phyloP scores from a whole-genome alignment of 1,140 invertebrate genomes.

The Drosophila sucinea region DNA sequence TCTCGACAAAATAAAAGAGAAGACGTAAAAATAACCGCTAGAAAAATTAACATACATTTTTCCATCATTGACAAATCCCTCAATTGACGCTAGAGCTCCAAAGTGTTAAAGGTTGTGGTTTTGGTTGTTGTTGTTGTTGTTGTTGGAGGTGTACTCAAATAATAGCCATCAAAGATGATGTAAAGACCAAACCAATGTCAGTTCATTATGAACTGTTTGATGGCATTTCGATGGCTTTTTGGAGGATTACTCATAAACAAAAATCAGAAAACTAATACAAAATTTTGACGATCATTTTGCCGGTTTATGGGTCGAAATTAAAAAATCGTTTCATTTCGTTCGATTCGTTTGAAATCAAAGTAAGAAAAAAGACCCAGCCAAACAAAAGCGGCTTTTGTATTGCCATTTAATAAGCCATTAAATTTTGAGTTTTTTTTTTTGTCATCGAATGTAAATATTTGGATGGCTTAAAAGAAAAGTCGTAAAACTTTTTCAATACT shows the following conservation, averaged over 20 bases:
- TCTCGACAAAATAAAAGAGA: conserved; percentile 9
- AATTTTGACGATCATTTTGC: conserved; percentile 46
- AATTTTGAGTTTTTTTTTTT: conserved; percentile 42
- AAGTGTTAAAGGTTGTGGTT: conserved; percentile 48
- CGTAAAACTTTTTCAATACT: conserved; percentile 57
- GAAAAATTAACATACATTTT: conserved; percentile 60
- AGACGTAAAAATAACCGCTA: conserved; percentile 23
- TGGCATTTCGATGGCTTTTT: conserved; percentile 44
- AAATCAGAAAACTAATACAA: conserved; percentile 9
- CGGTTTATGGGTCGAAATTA: conserved; percentile 43
- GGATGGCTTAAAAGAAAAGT: conserved; percentile 51
- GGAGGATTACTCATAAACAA: conserved; percentile 38
- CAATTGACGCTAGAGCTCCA: conserved; percentile 40
- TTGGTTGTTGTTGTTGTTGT: not conserved
- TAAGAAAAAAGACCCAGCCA: not conserved
- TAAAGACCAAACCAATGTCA: conserved; percentile 34
- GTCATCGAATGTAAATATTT: conserved; percentile 68
- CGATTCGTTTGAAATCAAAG: conserved; percentile 22
- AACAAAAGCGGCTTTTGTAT: conserved; percentile 69
- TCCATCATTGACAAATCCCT: conserved; percentile 15
- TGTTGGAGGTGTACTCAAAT: conserved; percentile 21
- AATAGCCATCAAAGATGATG: conserved; percentile 44
- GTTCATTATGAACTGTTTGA: conserved; percentile 57
- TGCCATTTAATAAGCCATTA: conserved; percentile 75
- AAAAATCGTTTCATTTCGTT: conserved; percentile 49